Evolutionary conservation across 2,888 invertebrate species (phyloP), one percentile per base, ranked within the genome.

Genomic region (Phyllotreta cruciferae): DNA sequence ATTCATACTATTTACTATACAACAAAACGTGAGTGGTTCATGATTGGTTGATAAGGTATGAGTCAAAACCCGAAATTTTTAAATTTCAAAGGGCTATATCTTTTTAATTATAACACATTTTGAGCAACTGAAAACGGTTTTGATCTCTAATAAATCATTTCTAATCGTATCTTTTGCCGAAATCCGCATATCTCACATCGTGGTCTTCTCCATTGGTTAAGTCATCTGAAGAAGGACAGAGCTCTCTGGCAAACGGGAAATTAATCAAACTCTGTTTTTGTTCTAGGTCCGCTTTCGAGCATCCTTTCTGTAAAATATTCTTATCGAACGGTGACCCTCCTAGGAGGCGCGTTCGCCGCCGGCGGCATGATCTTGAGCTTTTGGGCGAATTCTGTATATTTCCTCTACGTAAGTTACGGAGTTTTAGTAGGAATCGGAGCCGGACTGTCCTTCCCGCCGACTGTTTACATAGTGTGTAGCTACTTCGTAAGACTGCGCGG

Each of bases 391-490:
- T 91, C 90, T n/a, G 88, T 94, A 71, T 83, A 85, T 49, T 92
- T 88, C 80, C 82, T 94, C 56, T 94, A 92, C 75, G 82, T 94
- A 74, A 93, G 92, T 81, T 93, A 92, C 81, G 93, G 93, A 55
- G 86, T 91, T 9, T 82, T 93, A 77, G 91, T 93, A 14, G 94
- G 94, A 66, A 87, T 88, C 41, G 94, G 94, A 6, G 93, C 93
- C 0, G 94, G 94, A 0, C 81, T 94, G 6, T 89, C 93, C 0
- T 94, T 94, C 82, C 94, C 94, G 0, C 93, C 94, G 1, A 94
- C 94, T 0, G 93, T 94, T 38, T 93, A 94, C 81, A 93, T 94
- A 71, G 93, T 94, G 69, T 93, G 93, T 55, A 92, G 92, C 63
- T 94, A 94, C 82, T 94, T 94, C 80, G 88, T 91, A 44, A 85